Evolutionary conservation across 1,140 invertebrate genomes (phyloP).

Genomic region (Zaprionus nigranus): DNA sequence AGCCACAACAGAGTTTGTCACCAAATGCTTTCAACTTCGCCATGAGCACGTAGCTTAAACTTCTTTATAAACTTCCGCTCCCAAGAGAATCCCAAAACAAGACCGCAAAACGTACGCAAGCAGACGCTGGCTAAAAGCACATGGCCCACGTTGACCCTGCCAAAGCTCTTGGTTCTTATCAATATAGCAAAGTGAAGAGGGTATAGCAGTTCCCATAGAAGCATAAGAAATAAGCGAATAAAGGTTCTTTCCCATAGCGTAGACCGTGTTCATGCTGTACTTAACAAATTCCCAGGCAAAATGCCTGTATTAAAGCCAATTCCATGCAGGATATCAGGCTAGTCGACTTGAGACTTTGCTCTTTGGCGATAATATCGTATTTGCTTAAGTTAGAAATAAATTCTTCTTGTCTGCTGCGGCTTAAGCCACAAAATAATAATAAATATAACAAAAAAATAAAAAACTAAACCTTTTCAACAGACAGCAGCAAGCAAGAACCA

Average conservation of each 20-base stretch:
- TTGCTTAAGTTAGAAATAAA: conserved; percentile 77
- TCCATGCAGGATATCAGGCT: conserved; percentile 34
- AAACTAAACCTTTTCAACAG: conserved; percentile 32
- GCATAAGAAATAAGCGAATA: no score
- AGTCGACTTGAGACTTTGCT: conserved; percentile 24
- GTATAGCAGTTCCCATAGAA: background rate
- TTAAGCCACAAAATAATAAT: conserved; percentile 39
- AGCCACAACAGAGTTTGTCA: conserved; percentile 43
- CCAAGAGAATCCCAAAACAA: conserved; percentile 20
- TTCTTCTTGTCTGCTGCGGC: conserved; percentile 52
- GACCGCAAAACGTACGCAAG: background rate
- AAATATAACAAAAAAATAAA: conserved; percentile 33
- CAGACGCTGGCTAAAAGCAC: conserved; percentile 32
- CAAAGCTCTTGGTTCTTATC: conserved; percentile 49
- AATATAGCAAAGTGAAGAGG: conserved; percentile 28
- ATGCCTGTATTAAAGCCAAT: background rate
- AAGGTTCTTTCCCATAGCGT: no score
- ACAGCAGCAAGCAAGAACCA: conserved; percentile 31
- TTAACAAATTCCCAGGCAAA: no score
- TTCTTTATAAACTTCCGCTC: conserved; percentile 54
- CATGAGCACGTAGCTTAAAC: conserved; percentile 56
- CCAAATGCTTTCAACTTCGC: conserved; percentile 50
- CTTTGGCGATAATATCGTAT: conserved; percentile 61
- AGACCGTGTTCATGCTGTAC: no score
- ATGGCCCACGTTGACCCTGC: conserved; percentile 40